Evolutionary conservation across 1,140 invertebrate genomes (phyloP).

Genomic region (Lanistes nyassanus): DNA sequence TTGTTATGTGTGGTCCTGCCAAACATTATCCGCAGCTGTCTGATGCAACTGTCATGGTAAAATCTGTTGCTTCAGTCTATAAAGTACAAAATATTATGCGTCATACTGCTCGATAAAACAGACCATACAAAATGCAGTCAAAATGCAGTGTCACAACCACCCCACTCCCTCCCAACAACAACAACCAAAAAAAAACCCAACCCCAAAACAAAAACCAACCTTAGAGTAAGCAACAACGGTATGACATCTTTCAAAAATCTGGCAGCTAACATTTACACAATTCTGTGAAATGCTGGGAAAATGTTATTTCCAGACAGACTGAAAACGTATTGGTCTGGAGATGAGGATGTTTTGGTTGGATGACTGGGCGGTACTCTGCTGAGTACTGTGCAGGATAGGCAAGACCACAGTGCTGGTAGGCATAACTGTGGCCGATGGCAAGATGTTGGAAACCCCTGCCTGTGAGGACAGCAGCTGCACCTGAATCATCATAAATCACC

Average conservation of each 20-base stretch:
- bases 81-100: too few species aligned
- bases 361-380: not conserved
- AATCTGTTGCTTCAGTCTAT: too few species aligned
- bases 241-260: not conserved
- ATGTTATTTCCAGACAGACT: not conserved
- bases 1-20: too few species aligned
- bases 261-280: not conserved
- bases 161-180: not conserved
- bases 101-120: too few species aligned
- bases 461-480: not conserved
- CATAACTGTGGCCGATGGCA: constrained; percentile 6
- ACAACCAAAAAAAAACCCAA: not conserved
- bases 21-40: too few species aligned
- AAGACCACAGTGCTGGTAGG: constrained; percentile 10
- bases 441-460: not conserved
- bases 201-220: not conserved
- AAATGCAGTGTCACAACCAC: not conserved
- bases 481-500: too few species aligned
- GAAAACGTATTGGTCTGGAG: constrained; percentile 1
- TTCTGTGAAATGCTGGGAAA: not conserved
- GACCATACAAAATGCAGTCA: constrained; percentile 7
- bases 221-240: too few species aligned
- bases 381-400: not conserved
- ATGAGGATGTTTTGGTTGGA: not conserved
- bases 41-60: too few species aligned